phyloP scores from a whole-genome alignment of 2,113 vertebrate species.

The Rhinopomastus cyanomelas region DNA sequence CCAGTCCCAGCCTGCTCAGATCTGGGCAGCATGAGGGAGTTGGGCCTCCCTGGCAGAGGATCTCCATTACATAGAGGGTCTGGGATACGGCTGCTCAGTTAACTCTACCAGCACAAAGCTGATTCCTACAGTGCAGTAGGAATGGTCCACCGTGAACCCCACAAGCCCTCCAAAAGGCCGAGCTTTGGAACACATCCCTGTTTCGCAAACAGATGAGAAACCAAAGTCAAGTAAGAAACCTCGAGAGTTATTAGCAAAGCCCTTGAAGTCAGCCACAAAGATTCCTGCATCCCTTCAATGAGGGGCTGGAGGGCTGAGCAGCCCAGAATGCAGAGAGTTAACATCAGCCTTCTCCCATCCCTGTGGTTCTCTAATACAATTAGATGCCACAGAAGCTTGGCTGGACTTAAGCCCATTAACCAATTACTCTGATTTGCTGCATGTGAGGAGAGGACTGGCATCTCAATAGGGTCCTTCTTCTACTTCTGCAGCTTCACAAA shows the following conservation, averaged over 20 bases:
- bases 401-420: constrained; percentile 18
- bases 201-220: not conserved
- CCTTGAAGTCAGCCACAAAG: not conserved
- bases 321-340: not conserved
- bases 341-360: not conserved
- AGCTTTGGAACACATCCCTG: not conserved
- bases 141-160: not conserved
- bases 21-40: accelerated
- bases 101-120: not conserved
- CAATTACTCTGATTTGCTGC: not conserved
- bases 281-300: not conserved
- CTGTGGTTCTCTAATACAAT: constrained; percentile 48
- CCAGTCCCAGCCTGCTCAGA: not conserved
- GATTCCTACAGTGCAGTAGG: not conserved
- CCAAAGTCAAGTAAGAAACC: not conserved
- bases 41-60: not conserved
- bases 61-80: not conserved
- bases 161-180: not conserved
- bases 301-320: not conserved
- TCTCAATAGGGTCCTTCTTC: not conserved
- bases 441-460: not conserved
- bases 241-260: not conserved
- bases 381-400: not conserved
- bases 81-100: not conserved
- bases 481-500: not conserved